Percentiles rank a stretch among this genome's conserved stretches.
phyloP scores from a whole-genome alignment of 2,113 vertebrate species.

The Istiophorus platypterus region DNA sequence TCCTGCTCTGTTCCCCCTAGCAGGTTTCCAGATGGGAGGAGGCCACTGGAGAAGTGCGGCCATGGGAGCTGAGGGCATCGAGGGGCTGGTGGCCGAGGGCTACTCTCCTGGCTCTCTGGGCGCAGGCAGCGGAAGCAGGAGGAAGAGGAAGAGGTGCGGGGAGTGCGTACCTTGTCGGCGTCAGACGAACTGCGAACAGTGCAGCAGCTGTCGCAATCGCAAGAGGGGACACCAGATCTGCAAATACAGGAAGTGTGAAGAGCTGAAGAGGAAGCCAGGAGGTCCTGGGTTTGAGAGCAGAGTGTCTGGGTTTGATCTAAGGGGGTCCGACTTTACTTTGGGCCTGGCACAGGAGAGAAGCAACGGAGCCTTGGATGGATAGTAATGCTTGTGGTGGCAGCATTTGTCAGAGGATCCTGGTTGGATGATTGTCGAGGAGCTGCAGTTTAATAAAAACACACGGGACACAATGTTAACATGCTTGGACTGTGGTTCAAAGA shows the following conservation, averaged over 20 bases:
- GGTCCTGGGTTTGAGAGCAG: conserved; percentile 83
- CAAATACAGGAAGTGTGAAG: conserved; percentile 99
- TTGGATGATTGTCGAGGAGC: conserved; percentile 76
- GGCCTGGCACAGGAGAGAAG: conserved; percentile 79
- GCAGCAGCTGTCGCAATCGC: conserved; percentile 99
- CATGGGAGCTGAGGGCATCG: conserved; percentile 89
- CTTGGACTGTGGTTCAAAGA: conserved; percentile 59
- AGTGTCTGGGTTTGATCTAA: conserved; percentile 78
- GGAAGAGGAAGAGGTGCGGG: conserved; percentile 99
- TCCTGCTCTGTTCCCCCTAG: conserved; percentile 97
- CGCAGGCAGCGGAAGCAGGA: conserved; percentile 92
- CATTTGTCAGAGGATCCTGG: conserved; percentile 67
- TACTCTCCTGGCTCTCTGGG: conserved; percentile 86
- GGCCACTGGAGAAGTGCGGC: conserved; percentile 83
- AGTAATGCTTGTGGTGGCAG: conserved; percentile 57
- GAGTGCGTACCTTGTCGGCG: conserved; percentile 97
- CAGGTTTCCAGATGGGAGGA: conserved; percentile 93
- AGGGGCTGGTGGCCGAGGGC: conserved; percentile 95
- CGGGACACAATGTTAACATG: conserved; percentile 59
- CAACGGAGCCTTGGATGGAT: conserved; percentile 77
- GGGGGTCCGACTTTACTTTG: conserved; percentile 82
- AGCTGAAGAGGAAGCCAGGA: conserved; percentile 99
- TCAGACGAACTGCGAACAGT: conserved; percentile 99
- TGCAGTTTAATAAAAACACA: conserved; percentile 59
- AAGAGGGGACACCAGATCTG: conserved; percentile 99